phyloP scores from a whole-genome alignment of 2,797 vertebrate species.

The Cuniculus paca region DNA sequence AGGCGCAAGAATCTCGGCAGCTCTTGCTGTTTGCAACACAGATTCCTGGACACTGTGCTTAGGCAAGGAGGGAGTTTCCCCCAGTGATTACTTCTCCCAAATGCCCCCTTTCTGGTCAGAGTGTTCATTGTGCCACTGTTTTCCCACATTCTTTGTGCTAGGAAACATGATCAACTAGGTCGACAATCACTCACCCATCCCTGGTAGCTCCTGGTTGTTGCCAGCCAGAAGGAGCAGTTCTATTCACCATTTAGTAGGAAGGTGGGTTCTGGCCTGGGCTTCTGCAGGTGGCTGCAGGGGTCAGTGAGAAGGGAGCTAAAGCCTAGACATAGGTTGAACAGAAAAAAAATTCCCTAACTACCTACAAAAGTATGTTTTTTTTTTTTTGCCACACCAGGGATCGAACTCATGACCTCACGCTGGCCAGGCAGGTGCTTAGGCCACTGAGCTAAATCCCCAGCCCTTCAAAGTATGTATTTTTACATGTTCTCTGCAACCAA shows the following conservation, averaged over 20 bases:
- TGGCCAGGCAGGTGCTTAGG: too few species aligned
- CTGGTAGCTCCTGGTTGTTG: background rate
- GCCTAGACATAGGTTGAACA: background rate
- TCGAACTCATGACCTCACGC: too few species aligned
- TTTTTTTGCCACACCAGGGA: too few species aligned
- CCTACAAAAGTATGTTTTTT: background rate
- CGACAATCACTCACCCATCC: background rate
- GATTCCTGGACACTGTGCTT: background rate
- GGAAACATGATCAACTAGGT: background rate
- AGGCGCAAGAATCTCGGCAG: background rate
- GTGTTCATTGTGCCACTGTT: background rate
- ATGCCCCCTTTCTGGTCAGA: background rate
- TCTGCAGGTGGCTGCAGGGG: background rate
- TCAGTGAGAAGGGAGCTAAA: background rate
- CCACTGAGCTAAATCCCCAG: too few species aligned
- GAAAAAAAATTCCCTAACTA: background rate
- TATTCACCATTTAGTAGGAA: background rate
- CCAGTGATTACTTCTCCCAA: background rate
- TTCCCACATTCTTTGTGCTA: background rate
- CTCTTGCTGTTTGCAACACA: background rate
- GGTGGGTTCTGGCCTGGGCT: background rate
- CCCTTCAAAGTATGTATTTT: slow-evolving; percentile 5
- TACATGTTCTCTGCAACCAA: slow-evolving; percentile 39
- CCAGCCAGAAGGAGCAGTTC: background rate
- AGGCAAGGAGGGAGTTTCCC: background rate